These are phyloP conservation scores for Drosophila miranda DNA, from an alignment of 1,140 invertebrate genomes.

Conservation along the genomic window DNA sequence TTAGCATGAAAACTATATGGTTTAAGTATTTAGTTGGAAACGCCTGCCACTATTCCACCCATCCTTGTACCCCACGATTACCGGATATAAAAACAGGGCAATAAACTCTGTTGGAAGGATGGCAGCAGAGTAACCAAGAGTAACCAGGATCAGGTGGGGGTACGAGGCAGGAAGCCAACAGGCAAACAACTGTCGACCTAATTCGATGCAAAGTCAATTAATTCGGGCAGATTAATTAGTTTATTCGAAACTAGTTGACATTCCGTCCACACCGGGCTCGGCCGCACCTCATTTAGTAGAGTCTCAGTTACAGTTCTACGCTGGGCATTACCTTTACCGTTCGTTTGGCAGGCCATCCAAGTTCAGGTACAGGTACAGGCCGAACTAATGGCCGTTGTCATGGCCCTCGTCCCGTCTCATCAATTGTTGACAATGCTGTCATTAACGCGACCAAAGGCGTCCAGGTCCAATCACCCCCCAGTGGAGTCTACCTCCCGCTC, in stretches of 20 bases:
- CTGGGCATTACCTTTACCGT: constrained; percentile 21
- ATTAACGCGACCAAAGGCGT: constrained; percentile 41
- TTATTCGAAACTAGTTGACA: constrained; percentile 70
- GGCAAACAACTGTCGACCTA: constrained; percentile 69
- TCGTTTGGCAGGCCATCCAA: constrained; percentile 30
- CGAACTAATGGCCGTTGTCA: constrained; percentile 43
- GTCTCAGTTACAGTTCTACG: constrained; percentile 40
- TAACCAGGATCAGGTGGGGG: not conserved
- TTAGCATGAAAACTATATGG: too few species aligned
- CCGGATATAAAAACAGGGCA: constrained; percentile 18
- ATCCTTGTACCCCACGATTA: too few species aligned
- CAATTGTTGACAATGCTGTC: constrained; percentile 66
- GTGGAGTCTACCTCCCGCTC: too few species aligned
- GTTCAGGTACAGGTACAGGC: constrained; percentile 57
- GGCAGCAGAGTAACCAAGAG: too few species aligned
- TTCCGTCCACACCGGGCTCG: constrained; percentile 34
- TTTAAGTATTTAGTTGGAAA: too few species aligned
- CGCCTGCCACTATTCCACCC: too few species aligned
- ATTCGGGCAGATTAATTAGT: constrained; percentile 76
- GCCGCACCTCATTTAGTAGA: constrained; percentile 54
- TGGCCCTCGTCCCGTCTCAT: constrained; percentile 30
- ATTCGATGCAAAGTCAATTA: constrained; percentile 77
- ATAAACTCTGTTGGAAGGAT: constrained; percentile 33
- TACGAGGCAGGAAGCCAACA: constrained; percentile 18
- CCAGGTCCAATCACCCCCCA: too few species aligned